phyloP scores from a whole-genome alignment of 1,140 invertebrate genomes.

The Tetragnatha versicolor region DNA sequence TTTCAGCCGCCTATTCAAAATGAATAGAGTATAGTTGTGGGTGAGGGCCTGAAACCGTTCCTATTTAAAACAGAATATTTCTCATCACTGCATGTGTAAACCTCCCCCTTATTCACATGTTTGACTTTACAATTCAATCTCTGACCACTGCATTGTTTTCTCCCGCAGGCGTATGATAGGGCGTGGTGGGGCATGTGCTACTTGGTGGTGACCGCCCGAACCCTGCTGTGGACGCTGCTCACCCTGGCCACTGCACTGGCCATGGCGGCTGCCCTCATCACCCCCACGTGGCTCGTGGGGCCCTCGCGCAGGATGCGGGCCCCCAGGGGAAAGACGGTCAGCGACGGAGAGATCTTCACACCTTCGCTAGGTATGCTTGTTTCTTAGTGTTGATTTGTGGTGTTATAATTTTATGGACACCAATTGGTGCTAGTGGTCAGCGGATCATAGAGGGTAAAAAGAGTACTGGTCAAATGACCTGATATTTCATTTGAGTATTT shows the following conservation, averaged over 20 bases:
- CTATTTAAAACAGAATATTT: background rate
- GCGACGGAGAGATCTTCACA: constrained; percentile 34
- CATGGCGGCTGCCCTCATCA: constrained; percentile 78
- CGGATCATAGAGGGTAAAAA: background rate
- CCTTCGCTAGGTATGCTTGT: constrained; percentile 36
- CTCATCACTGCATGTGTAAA: background rate
- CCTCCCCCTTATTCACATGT: background rate
- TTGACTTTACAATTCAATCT: background rate
- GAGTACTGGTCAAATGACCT: background rate
- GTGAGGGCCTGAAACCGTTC: background rate
- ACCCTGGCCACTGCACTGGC: constrained; percentile 77
- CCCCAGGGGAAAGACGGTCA: constrained; percentile 11
- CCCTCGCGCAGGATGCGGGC: constrained; percentile 65
- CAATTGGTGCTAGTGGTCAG: background rate
- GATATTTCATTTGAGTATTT: too few species aligned
- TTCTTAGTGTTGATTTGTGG: background rate
- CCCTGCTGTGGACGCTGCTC: constrained; percentile 79
- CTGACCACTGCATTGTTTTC: background rate
- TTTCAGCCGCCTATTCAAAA: too few species aligned
- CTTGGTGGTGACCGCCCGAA: constrained; percentile 81
- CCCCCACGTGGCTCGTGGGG: constrained; percentile 80
- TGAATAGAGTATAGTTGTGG: too few species aligned
- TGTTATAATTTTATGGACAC: background rate
- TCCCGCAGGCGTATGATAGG: background rate
- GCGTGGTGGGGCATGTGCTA: constrained; percentile 68